phyloP scores from a whole-genome alignment of 2,888 invertebrate species.

The Catonia carolina region DNA sequence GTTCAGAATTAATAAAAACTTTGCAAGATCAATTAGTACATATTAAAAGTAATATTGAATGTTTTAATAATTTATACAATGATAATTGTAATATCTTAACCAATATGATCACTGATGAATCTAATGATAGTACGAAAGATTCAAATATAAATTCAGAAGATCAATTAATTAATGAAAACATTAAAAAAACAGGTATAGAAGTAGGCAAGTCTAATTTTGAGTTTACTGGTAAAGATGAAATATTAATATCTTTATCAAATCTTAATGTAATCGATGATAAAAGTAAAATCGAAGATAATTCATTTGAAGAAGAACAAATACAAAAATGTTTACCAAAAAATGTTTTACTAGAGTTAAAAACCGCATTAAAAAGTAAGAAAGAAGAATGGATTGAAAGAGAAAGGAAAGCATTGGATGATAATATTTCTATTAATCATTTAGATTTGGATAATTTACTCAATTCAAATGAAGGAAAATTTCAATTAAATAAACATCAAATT shows the following conservation, averaged over 20 bases:
- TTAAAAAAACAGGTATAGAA: background rate
- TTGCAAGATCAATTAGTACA: background rate
- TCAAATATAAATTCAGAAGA: background rate
- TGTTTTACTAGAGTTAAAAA: background rate
- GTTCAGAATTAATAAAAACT: background rate
- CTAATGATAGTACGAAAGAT: background rate
- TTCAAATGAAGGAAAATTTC: no score
- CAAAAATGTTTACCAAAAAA: background rate
- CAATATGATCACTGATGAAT: background rate
- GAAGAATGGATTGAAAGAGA: slow-evolving; percentile 11
- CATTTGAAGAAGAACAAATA: background rate
- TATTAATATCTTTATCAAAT: background rate
- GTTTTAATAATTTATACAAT: background rate
- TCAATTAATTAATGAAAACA: background rate
- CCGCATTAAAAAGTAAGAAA: slow-evolving; percentile 2
- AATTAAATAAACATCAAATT: no score
- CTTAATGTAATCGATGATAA: background rate
- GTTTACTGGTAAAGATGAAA: background rate
- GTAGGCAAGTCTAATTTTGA: slow-evolving; percentile 1
- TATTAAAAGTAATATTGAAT: background rate
- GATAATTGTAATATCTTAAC: background rate
- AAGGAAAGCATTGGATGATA: background rate
- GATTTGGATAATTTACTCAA: background rate
- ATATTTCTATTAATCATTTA: background rate
- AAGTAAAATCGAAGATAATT: background rate